Percentiles rank a stretch among this genome's conserved stretches.
Conservation (phyloP, 2,888 invertebrate genomes). For the Leptinotarsa tumamoca region DNA sequence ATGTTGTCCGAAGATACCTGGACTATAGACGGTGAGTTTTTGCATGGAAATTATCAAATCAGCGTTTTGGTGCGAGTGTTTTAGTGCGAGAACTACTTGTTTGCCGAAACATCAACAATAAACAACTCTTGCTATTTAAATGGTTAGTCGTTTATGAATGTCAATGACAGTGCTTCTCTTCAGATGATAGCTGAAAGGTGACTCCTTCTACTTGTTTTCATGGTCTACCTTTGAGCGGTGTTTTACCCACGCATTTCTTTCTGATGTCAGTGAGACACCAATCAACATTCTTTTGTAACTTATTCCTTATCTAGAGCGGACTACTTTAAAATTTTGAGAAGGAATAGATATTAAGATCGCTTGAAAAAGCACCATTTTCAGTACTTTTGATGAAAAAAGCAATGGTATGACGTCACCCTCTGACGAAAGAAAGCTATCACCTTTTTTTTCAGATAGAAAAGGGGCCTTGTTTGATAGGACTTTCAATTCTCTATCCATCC, state of each 20-base stretch:
- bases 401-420: too few species aligned
- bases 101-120: not conserved
- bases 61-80: not conserved
- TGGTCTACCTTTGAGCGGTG: not conserved
- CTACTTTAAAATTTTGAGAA: too few species aligned
- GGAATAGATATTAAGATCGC: too few species aligned
- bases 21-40: slow-evolving; percentile 72
- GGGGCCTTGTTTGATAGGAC: too few species aligned
- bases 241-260: not conserved
- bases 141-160: not conserved
- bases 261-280: not conserved
- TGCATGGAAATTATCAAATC: not conserved
- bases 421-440: too few species aligned
- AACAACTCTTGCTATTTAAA: not conserved
- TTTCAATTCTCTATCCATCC: too few species aligned
- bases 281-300: not conserved
- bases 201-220: not conserved
- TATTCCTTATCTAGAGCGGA: too few species aligned
- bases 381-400: too few species aligned
- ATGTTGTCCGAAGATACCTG: slow-evolving; percentile 71
- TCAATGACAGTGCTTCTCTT: not conserved
- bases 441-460: too few species aligned
- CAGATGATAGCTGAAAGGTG: not conserved
- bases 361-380: too few species aligned
- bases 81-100: not conserved